Evolutionary conservation across 2,113 vertebrate species (phyloP).

Genomic region (Lates calcarifer): DNA sequence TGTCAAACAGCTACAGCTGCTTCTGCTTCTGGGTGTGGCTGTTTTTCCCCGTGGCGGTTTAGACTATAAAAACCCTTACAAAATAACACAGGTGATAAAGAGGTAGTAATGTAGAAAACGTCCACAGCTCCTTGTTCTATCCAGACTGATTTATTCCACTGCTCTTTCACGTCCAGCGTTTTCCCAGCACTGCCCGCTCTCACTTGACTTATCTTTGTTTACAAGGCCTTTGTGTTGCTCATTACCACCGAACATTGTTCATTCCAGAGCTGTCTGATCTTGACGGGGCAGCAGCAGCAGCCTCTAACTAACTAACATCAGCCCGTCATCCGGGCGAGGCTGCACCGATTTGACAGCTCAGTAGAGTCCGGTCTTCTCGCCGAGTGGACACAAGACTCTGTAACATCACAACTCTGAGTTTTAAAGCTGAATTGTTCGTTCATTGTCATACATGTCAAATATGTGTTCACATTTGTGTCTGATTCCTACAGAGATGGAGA

Average conservation of each 20-base stretch:
- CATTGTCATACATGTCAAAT: too few relatives aligned
- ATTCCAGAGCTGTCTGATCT: neutral
- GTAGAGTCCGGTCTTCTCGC: neutral
- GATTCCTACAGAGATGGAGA: too few relatives aligned
- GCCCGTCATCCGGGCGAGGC: neutral
- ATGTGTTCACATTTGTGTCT: too few relatives aligned
- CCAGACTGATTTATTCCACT: neutral
- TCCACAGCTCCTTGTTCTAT: neutral
- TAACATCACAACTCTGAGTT: neutral
- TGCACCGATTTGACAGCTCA: neutral
- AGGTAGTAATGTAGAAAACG: neutral
- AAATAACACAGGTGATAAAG: neutral
- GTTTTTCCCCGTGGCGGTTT: neutral
- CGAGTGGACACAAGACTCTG: neutral
- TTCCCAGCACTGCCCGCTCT: constrained; percentile 16
- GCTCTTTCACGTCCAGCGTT: accelerated
- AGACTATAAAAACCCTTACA: neutral
- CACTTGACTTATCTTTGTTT: constrained; percentile 34
- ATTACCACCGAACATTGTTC: constrained; percentile 35
- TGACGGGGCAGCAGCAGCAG: constrained; percentile 6
- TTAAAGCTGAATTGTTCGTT: neutral
- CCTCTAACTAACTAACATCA: constrained; percentile 23
- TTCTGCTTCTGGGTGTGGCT: constrained; percentile 1
- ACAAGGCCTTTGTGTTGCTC: constrained; percentile 42
- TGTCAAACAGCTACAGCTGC: constrained; percentile 8